Base-by-base conservation (phyloP, 2,888 invertebrate genomes). In the Altica lythri region DNA sequence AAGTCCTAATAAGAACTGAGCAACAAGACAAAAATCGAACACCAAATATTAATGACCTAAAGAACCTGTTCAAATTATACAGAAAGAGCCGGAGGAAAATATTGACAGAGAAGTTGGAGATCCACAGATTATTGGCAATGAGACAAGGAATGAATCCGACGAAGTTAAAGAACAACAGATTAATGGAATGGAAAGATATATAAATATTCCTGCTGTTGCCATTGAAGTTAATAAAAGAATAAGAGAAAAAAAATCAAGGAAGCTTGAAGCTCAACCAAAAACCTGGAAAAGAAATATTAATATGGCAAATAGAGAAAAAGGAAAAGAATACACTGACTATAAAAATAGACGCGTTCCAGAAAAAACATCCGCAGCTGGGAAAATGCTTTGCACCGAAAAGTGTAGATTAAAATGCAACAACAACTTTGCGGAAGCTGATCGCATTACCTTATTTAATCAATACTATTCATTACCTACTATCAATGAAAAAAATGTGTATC, bases 311-410 rank as follows among this genome's bases (percentile, higher is more conserved):
- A 50, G 49, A 55, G 55, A 50, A 44, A 30, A 51, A 45, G 44
- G 50, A 38, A 19, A 51, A 54, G 49, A 8, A 49, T 54, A 55
- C 30, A 44, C 38, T 51, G 50, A 51, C 55, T 55, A 51, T 44
- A 55, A 55, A 55, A 55, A 55, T 51, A 55, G 37, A n/a, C 44
- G 13, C 30, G 51, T 48, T 18, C 48, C 53, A 40, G 52, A 45
- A 53, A 53, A 53, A 53, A 17, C 48, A 34, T 53, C 49, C 14
- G 35, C 49, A 49, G 40, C 40, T 43, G 55, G 50, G 35, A 43
- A 17, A 55, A 6, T 10, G 22, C 53, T 53, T 48, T 53, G 48
- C 51, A 55, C 44, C 35, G 50, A 51, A 55, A 55, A 55, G 42
- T 55, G 43, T 32, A 55, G 55, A 43, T 34, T 44, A 44, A 50